Evolutionary conservation across 2,113 vertebrate species (phyloP).

Genomic region (Leptobrachium ailaonicum): DNA sequence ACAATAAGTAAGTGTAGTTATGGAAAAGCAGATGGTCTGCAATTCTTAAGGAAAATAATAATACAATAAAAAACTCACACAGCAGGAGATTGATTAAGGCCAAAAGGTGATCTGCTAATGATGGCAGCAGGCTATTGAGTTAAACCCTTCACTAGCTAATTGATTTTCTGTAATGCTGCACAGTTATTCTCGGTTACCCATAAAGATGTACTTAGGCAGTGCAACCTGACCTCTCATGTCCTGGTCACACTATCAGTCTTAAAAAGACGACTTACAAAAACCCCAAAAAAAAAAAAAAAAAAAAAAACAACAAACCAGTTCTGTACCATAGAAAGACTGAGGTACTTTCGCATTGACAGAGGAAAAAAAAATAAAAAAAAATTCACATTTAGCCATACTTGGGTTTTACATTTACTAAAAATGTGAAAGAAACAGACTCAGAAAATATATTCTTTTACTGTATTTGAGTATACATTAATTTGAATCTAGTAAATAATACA

Average conservation of each 20-base stretch:
- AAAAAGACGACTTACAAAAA: neutral
- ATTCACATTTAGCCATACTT: too few relatives aligned
- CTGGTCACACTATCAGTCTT: neutral
- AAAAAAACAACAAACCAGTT: too few relatives aligned
- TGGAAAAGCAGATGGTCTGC: constrained; percentile 18
- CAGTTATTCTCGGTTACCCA: constrained; percentile 21
- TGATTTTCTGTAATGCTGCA: constrained; percentile 29
- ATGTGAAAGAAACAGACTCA: too few relatives aligned
- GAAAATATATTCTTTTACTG: too few relatives aligned
- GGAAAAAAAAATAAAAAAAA: too few relatives aligned
- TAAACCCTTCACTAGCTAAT: constrained; percentile 15
- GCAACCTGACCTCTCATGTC: neutral
- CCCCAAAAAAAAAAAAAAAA: neutral
- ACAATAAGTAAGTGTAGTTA: too few relatives aligned
- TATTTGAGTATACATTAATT: too few relatives aligned
- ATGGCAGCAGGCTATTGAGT: constrained; percentile 15
- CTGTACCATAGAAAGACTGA: too few relatives aligned
- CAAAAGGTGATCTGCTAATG: constrained; percentile 35
- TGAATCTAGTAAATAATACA: too few relatives aligned
- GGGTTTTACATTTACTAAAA: too few relatives aligned
- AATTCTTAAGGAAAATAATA: neutral
- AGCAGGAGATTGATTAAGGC: constrained; percentile 20
- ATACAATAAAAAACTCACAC: neutral
- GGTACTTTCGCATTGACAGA: too few relatives aligned
- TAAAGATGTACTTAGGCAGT: constrained; percentile 1